Conservation (phyloP, 2,888 invertebrate species). For the Orthonevra nobilis region DNA sequence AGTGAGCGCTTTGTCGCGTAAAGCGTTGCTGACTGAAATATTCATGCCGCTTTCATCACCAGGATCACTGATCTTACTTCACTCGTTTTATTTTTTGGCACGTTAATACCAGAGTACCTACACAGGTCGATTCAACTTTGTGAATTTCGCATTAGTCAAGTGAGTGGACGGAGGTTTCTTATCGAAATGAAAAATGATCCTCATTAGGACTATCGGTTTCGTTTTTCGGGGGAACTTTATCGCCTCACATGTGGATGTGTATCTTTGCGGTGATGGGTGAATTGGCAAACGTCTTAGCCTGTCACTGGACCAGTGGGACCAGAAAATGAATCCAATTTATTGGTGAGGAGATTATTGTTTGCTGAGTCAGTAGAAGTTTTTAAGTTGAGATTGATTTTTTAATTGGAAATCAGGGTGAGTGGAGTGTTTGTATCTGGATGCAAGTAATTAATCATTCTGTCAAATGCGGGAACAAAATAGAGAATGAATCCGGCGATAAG, state of each 20-base stretch:
- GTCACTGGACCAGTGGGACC: constrained; percentile 59
- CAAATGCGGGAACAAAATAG: constrained; percentile 41
- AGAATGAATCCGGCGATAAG: constrained; percentile 50
- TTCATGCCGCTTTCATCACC: constrained; percentile 49
- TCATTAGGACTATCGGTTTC: constrained; percentile 47
- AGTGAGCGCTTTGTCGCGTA: constrained; percentile 61
- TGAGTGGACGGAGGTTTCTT: background rate
- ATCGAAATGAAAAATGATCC: constrained; percentile 38
- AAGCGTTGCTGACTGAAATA: constrained; percentile 31
- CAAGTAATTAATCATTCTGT: constrained; percentile 64
- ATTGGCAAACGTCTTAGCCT: constrained; percentile 51
- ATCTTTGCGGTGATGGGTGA: constrained; percentile 3
- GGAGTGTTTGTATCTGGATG: constrained; percentile 43
- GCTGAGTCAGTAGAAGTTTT: constrained; percentile 49
- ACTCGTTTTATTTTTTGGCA: background rate
- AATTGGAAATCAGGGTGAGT: constrained; percentile 52
- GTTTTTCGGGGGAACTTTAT: constrained; percentile 30
- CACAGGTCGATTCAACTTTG: constrained; percentile 57
- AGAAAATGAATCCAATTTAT: constrained; percentile 48
- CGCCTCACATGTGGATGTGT: constrained; percentile 27
- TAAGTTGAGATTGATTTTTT: constrained; percentile 47
- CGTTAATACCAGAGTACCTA: constrained; percentile 24
- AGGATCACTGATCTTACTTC: constrained; percentile 37
- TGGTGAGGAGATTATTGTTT: constrained; percentile 30
- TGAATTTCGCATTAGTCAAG: constrained; percentile 53